phyloP scores from a whole-genome alignment of 2,113 vertebrate species.

The Rhabdomys dilectus region DNA sequence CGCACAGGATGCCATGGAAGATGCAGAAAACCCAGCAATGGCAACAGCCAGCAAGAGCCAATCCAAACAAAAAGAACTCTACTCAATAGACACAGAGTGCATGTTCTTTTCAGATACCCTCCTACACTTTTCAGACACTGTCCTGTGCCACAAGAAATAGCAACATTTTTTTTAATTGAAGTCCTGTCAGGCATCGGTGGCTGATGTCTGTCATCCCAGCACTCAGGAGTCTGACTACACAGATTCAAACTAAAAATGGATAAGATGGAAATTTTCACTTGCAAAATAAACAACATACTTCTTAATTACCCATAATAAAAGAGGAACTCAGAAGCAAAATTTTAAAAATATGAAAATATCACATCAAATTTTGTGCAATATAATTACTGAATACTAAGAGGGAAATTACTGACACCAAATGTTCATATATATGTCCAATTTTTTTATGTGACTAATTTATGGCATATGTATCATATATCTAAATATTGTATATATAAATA shows the following conservation, averaged over 20 bases:
- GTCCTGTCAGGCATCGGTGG: neutral
- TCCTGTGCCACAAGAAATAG: neutral
- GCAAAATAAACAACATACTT: neutral
- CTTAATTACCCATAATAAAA: neutral
- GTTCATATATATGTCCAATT: no score
- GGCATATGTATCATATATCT: no score
- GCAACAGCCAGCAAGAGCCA: neutral
- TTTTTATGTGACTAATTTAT: no score
- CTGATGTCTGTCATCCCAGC: no score
- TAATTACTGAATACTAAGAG: neutral
- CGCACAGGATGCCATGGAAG: neutral
- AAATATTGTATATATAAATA: no score
- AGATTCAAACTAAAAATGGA: neutral
- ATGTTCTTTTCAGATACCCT: neutral
- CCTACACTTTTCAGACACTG: neutral
- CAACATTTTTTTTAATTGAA: neutral
- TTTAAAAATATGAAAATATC: slow-evolving; percentile 20
- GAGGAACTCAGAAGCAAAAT: neutral
- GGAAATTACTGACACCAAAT: slow-evolving; percentile 21
- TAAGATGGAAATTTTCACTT: neutral
- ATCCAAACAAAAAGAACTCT: neutral
- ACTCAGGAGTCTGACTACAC: neutral
- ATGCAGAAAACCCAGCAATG: neutral
- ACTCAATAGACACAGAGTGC: neutral
- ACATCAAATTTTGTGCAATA: neutral